These are phyloP conservation scores for Sycophila texana DNA, from an alignment of 2,888 invertebrate species.

Conservation along the genomic window DNA sequence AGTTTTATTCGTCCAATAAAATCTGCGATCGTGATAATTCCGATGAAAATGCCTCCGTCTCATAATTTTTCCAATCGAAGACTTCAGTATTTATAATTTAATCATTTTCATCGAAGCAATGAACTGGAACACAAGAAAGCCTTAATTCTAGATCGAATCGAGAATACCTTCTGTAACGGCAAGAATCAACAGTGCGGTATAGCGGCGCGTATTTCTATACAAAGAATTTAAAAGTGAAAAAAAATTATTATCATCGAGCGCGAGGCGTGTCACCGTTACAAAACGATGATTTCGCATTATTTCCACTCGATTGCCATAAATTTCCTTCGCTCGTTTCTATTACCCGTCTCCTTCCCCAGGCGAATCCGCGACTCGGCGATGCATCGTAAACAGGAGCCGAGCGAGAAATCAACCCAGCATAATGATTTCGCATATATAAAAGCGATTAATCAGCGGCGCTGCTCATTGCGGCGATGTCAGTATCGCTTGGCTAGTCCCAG, in stretches of 20 bases:
- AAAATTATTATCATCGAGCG: constrained; percentile 20
- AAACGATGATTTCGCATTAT: constrained; percentile 38
- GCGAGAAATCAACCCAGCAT: constrained; percentile 3
- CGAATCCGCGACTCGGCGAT: background rate
- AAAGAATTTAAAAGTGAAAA: constrained; percentile 11
- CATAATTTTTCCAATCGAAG: no score
- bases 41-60: no score
- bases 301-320: constrained; percentile 39
- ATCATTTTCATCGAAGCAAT: background rate
- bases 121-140: no score
- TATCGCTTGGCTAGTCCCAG: background rate
- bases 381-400: constrained; percentile 11
- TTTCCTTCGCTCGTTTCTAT: constrained; percentile 15
- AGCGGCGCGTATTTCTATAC: background rate
- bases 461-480: background rate
- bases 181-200: background rate
- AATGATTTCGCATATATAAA: background rate
- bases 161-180: no score
- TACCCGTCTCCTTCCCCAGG: background rate
- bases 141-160: no score
- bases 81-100: background rate
- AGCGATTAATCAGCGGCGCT: constrained; percentile 26
- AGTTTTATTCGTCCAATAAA: no score
- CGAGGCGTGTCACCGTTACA: constrained; percentile 24
- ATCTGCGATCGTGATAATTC: no score